Base-by-base conservation (phyloP, 2,797 vertebrate genomes). In the Peromyscus melanophrys region DNA sequence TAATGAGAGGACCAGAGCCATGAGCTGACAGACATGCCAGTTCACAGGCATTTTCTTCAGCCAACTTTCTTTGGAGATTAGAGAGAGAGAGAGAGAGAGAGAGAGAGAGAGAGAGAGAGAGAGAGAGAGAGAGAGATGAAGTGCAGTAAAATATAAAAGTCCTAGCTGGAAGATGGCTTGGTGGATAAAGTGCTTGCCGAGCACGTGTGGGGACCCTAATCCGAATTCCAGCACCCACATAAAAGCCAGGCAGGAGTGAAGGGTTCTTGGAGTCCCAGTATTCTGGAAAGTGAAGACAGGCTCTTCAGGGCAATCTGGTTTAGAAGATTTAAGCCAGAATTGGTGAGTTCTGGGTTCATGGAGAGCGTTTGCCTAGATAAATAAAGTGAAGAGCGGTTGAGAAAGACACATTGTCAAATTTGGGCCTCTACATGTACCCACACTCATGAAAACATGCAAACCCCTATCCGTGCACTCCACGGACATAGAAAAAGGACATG, bases 1-100 rank as follows among this genome's bases (percentile, higher is more conserved):
- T 10, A 40, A 87, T 61, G 4, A 73, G 16, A 25, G 14, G 29
- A 73, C 25, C 16, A 17, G 1, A 46, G 25, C 2, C 2, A 1
- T 34, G 29, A 69, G 29, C 25, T 29, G 13, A 86, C 80, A 31
- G 46, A 40, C 49, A n/a, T 57, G 43, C 55, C 19, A 40, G 23
- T 93, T 83, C 81, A 86, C 43, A 90, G 55, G 25, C 87, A 46
- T 63, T 88, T 95, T 75, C 75, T 76, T 34, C 63, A 88, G 69
- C 25, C n/a, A 65, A 59, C 11, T 52, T 90, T 71, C 84, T 90
- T 67, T 52, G 14, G 27, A 52, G 25, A 23, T 14, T 17, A 46
- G 21, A 31, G 76, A 27, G 76, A 43, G 5, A 43, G 46, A 9
- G 7, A 49, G 46, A 49, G 46, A 49, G 49, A 43, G 5, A 43